These are phyloP conservation scores for Bombus difficillimus DNA, from an alignment of 1,140 invertebrate species.

Conservation along the genomic window DNA sequence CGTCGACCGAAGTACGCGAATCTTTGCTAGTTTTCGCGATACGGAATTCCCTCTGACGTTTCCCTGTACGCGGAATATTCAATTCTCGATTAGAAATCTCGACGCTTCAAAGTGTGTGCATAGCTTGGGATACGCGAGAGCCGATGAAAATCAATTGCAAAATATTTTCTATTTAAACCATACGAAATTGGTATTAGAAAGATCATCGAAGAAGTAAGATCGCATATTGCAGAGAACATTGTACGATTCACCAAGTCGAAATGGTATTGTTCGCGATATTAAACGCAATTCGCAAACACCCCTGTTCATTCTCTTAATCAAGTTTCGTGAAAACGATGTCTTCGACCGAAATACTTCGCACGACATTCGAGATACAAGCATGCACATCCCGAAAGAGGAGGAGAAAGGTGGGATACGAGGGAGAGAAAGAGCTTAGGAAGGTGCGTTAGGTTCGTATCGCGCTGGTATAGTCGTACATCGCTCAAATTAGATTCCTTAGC, in stretches of 20 bases:
- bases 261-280: not conserved
- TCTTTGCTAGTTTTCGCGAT: not conserved
- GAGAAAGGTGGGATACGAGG: not conserved
- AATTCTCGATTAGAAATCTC: not conserved
- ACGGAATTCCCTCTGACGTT: not conserved
- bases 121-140: not conserved
- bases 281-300: too few species aligned
- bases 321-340: not conserved
- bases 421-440: constrained; percentile 18
- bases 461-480: constrained; percentile 71
- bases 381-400: not conserved
- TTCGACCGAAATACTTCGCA: not conserved
- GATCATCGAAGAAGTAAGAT: too few species aligned
- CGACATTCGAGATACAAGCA: not conserved
- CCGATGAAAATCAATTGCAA: not conserved
- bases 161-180: not conserved
- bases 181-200: not conserved
- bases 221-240: too few species aligned
- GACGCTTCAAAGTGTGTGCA: not conserved
- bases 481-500: constrained; percentile 81
- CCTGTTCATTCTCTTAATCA: too few species aligned
- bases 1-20: constrained; percentile 19
- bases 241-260: not conserved
- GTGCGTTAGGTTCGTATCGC: constrained; percentile 22
- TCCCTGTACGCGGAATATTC: not conserved